Evolutionary conservation across 2,113 vertebrate species (phyloP).

Genomic region (Myodes glareolus): DNA sequence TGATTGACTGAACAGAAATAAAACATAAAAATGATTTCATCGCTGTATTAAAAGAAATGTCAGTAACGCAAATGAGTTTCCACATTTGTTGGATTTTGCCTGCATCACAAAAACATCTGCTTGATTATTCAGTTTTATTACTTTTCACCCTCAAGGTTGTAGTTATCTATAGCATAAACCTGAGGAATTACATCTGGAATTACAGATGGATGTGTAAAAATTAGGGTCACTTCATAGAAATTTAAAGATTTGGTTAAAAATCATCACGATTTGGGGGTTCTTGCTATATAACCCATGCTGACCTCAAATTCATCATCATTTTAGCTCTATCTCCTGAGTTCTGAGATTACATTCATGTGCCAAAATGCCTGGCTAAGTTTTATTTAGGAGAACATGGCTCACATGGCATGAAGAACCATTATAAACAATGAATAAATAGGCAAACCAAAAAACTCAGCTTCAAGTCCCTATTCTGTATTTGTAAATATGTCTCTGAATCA

Average conservation of each 20-base stretch:
- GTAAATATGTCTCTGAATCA: background rate
- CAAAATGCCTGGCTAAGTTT: background rate
- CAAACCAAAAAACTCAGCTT: background rate
- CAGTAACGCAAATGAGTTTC: background rate
- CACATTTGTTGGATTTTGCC: background rate
- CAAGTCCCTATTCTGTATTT: background rate
- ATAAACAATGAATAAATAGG: background rate
- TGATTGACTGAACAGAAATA: background rate
- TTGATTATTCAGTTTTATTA: constrained; percentile 2
- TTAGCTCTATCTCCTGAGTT: background rate
- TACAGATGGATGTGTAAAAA: background rate
- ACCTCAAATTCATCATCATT: background rate
- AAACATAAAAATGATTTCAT: background rate
- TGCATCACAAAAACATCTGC: background rate
- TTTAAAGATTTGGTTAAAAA: background rate
- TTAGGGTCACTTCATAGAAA: background rate
- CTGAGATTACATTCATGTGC: background rate
- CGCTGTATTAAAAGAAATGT: background rate
- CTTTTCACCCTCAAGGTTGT: background rate
- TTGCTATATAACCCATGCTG: background rate
- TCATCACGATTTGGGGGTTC: background rate
- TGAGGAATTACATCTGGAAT: constrained; percentile 24
- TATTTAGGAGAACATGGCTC: background rate
- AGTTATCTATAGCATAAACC: background rate
- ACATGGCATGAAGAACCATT: background rate